Percentiles rank a stretch among this genome's conserved stretches.
Evolutionary conservation across 2,113 vertebrate species (phyloP).

Genomic region (Sardina pilchardus): DNA sequence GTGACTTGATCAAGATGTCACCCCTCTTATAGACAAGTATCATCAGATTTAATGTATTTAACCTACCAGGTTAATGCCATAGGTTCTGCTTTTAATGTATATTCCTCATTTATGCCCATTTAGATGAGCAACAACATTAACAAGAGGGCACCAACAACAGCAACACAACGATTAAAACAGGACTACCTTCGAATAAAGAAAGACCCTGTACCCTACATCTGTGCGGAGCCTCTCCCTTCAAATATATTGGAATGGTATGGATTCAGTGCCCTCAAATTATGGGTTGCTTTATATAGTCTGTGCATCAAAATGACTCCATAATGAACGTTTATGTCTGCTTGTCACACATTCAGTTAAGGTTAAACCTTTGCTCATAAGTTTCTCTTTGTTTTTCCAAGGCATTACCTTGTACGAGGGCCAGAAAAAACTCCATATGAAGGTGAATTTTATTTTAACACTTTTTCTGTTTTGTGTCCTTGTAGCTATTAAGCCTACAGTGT

Average conservation of each 20-base stretch:
- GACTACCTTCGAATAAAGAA: slow-evolving; percentile 98
- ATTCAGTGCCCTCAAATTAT: neutral
- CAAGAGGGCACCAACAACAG: slow-evolving; percentile 95
- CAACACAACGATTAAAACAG: slow-evolving; percentile 94
- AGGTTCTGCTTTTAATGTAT: neutral
- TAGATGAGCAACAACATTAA: slow-evolving; percentile 94
- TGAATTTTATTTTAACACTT: slow-evolving; percentile 52
- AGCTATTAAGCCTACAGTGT: neutral
- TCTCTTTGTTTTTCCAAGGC: slow-evolving; percentile 71
- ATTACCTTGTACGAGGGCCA: slow-evolving; percentile 94
- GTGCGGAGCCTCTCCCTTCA: slow-evolving; percentile 94
- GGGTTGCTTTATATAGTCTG: neutral
- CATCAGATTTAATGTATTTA: neutral
- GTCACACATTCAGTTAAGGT: neutral
- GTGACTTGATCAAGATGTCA: neutral
- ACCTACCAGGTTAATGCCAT: no score
- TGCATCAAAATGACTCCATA: no score
- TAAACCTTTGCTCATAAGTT: neutral
- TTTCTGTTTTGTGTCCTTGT: neutral
- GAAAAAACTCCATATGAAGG: slow-evolving; percentile 98
- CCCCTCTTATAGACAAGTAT: neutral
- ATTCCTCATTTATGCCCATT: slow-evolving; percentile 15
- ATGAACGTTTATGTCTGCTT: no score
- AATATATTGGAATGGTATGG: slow-evolving; percentile 96
- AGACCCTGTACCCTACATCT: slow-evolving; percentile 98